phyloP scores from a whole-genome alignment of 2,113 vertebrate genomes.

The Lipotes vexillifer region DNA sequence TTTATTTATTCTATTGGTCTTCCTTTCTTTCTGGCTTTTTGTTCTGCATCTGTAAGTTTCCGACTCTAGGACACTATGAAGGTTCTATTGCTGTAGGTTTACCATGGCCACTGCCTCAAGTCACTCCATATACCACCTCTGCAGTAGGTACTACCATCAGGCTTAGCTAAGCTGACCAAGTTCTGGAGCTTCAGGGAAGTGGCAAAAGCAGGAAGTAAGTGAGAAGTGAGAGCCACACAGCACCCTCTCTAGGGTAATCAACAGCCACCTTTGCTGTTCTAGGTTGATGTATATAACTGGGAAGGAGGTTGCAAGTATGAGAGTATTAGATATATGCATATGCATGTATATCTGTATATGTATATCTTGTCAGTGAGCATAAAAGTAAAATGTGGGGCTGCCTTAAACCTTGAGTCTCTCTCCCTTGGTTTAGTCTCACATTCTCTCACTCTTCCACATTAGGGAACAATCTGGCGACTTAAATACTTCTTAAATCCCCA shows the following conservation, averaged over 20 bases:
- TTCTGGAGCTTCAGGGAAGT: not conserved
- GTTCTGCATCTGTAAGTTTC: not conserved
- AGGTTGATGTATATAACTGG: not conserved
- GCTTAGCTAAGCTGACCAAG: not conserved
- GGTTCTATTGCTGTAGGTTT: not conserved
- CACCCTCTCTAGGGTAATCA: not conserved
- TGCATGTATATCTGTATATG: not conserved
- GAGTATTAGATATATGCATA: too few species aligned
- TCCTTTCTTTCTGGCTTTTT: not conserved
- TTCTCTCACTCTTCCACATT: not conserved
- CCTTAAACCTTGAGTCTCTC: not conserved
- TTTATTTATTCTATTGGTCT: not conserved
- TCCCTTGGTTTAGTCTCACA: not conserved
- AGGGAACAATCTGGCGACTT: not conserved
- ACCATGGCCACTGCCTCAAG: too few species aligned
- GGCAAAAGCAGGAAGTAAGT: not conserved
- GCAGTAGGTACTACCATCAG: not conserved
- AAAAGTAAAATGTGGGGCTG: not conserved
- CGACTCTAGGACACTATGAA: not conserved
- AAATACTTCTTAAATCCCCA: not conserved
- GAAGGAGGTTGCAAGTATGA: not conserved
- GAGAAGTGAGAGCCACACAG: not conserved
- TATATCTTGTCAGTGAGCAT: not conserved
- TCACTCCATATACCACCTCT: not conserved
- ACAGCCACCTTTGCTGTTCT: not conserved